Base-by-base conservation (phyloP, 2,797 vertebrate species). In the Galaxias olidus region DNA sequence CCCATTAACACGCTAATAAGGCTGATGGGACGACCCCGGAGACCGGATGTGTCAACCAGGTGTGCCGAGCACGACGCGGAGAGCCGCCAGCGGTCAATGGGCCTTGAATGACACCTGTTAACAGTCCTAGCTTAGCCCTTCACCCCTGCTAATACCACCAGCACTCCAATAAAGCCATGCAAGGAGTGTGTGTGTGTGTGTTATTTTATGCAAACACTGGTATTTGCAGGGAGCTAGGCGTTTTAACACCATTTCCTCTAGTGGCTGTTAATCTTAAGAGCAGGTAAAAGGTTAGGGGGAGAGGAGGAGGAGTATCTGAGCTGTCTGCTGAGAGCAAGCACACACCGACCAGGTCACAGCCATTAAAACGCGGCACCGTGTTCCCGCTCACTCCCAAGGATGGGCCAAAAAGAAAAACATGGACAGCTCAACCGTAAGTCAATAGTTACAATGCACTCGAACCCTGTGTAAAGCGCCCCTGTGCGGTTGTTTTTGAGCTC, bases 211-310 rank as follows among this genome's bases (percentile, higher is more conserved):
- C 30, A 18, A 12, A 43, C 12, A 6, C 9, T 20, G 43, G 5
- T 58, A 10, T 58, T 46, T 8, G 17, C 44, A 18, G 13, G 10
- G n/a, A n/a, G 2, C 3, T 7, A 20, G 66, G 63, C 54, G 47
- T 67, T 20, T 69, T 69, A 50, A 59, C 65, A 62, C 71, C 41
- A 66, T 61, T 68, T 74, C 69, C 59, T 77, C 60, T 70, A 63
- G 75, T 66, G 84, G 73, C 67, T 68, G 67, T 79, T 80, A 70
- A 82, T 75, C 75, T 52, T 63, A 60, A 69, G 72, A 20, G 57
- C 58, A 63, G 48, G 55, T 53, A 64, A 71, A 86, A 81, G 75
- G 82, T 81, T 69, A 81, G 68, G 46, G 41, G 43, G 66, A 72
- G 65, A 60, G 71, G 77, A 83, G 81, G 82, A 79, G 69, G 62